phyloP scores from a whole-genome alignment of 2,797 vertebrate genomes.

The Squalus acanthias region DNA sequence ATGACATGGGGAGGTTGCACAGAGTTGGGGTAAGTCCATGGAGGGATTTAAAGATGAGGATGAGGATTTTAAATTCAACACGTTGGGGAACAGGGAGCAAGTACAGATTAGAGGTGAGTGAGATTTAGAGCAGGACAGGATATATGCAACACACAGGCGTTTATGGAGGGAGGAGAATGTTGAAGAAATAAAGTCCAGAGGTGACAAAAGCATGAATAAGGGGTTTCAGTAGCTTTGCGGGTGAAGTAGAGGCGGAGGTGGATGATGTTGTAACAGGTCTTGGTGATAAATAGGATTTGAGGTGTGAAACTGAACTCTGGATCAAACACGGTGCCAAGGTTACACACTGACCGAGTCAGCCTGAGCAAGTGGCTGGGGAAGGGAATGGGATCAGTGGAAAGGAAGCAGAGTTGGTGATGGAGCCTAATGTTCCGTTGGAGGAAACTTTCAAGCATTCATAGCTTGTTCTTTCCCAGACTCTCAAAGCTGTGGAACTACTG shows the following conservation, averaged over 20 bases:
- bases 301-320: neutral
- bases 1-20: no score
- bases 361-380: neutral
- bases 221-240: neutral
- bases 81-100: no score
- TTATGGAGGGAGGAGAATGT: neutral
- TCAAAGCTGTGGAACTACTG: neutral
- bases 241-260: no score
- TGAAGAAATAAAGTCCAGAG: neutral
- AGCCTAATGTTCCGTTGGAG: neutral
- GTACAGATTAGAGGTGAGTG: no score
- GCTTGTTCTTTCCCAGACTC: neutral
- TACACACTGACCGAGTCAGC: neutral
- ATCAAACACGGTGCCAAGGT: no score
- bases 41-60: no score
- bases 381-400: neutral
- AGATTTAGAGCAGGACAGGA: neutral
- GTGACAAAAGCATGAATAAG: neutral
- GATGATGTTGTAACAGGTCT: neutral
- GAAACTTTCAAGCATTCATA: neutral
- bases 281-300: neutral
- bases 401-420: neutral
- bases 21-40: no score
- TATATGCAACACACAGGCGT: neutral
- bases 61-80: no score